Evolutionary conservation across 2,797 vertebrate species (phyloP), one percentile per base, ranked within the genome.

Genomic region (Smutsia temminckii): DNA sequence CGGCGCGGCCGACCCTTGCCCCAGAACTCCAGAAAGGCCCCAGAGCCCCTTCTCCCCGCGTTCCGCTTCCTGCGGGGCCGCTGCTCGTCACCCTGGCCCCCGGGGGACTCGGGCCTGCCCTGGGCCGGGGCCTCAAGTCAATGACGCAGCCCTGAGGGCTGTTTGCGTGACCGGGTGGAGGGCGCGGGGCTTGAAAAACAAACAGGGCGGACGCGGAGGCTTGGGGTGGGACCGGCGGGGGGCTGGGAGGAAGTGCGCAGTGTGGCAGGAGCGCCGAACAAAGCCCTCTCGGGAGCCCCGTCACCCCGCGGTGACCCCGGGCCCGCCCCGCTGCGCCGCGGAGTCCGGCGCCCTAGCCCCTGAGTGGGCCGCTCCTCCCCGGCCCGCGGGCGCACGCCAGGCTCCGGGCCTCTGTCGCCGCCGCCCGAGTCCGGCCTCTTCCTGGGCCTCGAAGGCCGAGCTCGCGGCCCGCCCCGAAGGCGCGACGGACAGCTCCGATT

Each of bases 301-400:
- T 99, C 99, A 99, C 99, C 99, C 98, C 98, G 96, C 97, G 91
- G 97, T 99, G 99, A 99, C 99, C 99, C 98, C 96, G 79, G 97
- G 98, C 98, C 99, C 98, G 98, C 95, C 96, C 96, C 32, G 94
- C 93, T 59, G 75, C 97, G 97, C 97, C 88, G 81, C 98, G 96
- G 96, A 98, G 98, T 98, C 98, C 98, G 97, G 97, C 98, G 99
- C 99, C 98, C 98, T 98, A 98, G 99, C 99, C 98, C 98, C 98
- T 97, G 99, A 98, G 99, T 99, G 98, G 98, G 98, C 98, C 98
- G 97, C 98, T 98, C 99, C 98, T 98, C 98, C 98, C 99, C 98
- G 98, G 98, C 98, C 97, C 93, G 98, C 98, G 98, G 98, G 97
- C 98, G 98, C 97, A 91, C 96, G 53, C 78, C 53, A 4, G 84